Base-by-base conservation (phyloP, 2,797 vertebrate genomes). In the Dendrocincla fuliginosa region DNA sequence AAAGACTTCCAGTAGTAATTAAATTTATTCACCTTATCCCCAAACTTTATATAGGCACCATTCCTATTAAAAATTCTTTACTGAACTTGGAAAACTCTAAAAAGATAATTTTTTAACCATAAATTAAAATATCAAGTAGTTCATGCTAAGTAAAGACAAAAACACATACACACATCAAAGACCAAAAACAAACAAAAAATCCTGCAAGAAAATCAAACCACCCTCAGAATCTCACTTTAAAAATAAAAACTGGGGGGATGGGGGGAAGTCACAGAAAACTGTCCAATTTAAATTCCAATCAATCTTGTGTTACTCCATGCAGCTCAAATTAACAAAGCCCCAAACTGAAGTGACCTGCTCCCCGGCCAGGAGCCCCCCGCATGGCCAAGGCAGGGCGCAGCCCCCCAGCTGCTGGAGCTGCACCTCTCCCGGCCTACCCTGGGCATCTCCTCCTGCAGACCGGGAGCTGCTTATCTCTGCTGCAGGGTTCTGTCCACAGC, bases 391-490 rank as follows among this genome's bases (percentile, higher is more conserved):
- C 30, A 61, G n/a, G 30, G 28, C 28, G 7, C 37, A 42, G 75
- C 50, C 37, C 27, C 49, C 1, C 0, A 7, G 60, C 39, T 25
- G 46, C 63, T 13, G 24, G 14, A 59, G 56, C 23, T 47, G 10
- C 35, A 7, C 9, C 17, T 20, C 37, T 44, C 32, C 16, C 8
- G 2, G n/a, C 8, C 13, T 16, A 27, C 18, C 11, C 19, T 6
- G 32, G 39, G n/a, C 81, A 89, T 17, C 24, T 52, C 28, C 1
- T 2, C 50, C 78, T 35, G 52, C 5, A 0, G 5, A 61, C 32
- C 74, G 11, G 32, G 30, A 20, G 41, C 89, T 80, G 67, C 96
- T 97, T 93, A 91, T 96, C 97, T 83, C 46, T 37, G 47, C 42
- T 47, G 25, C 60, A 74, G 44, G 63, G 77, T 64, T 69, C 87